Evolutionary conservation across 2,888 invertebrate species (phyloP).

Genomic region (Nomada ferruginata): DNA sequence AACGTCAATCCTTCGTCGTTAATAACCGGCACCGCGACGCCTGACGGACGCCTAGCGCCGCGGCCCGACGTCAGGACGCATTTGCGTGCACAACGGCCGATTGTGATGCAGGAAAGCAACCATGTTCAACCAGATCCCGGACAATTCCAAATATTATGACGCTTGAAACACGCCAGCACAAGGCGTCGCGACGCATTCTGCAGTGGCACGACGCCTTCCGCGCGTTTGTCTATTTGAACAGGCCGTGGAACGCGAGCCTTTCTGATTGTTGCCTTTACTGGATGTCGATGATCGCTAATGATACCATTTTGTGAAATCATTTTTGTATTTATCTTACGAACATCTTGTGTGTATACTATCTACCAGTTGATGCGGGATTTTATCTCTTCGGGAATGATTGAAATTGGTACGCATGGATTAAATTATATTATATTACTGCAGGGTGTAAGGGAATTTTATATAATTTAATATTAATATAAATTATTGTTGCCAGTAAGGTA

Average conservation of each 20-base stretch:
- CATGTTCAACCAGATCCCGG: slow-evolving; percentile 53
- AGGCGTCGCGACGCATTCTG: slow-evolving; percentile 48
- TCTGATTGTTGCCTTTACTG: slow-evolving; percentile 48
- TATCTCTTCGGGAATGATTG: too few relatives aligned
- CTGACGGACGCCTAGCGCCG: slow-evolving; percentile 24
- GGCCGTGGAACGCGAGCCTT: slow-evolving; percentile 37
- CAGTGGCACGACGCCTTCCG: slow-evolving; percentile 53
- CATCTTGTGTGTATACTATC: too few relatives aligned
- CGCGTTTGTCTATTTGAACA: slow-evolving; percentile 68
- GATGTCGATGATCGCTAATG: slow-evolving; percentile 12
- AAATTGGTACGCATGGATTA: too few relatives aligned
- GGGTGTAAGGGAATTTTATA: too few relatives aligned
- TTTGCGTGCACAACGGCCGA: slow-evolving; percentile 60
- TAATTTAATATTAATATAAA: neutral
- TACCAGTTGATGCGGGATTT: too few relatives aligned
- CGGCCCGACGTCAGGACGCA: slow-evolving; percentile 46
- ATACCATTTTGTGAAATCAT: neutral
- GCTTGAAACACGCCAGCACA: slow-evolving; percentile 57
- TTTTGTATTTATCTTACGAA: too few relatives aligned
- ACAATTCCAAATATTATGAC: slow-evolving; percentile 73
- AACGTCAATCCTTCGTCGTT: neutral
- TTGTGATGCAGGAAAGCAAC: slow-evolving; percentile 55
- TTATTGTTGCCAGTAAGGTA: too few relatives aligned
- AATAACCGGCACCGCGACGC: slow-evolving; percentile 34
- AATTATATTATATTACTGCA: too few relatives aligned